Evolutionary conservation across 2,113 vertebrate species (phyloP).

Genomic region (Lepus europaeus): DNA sequence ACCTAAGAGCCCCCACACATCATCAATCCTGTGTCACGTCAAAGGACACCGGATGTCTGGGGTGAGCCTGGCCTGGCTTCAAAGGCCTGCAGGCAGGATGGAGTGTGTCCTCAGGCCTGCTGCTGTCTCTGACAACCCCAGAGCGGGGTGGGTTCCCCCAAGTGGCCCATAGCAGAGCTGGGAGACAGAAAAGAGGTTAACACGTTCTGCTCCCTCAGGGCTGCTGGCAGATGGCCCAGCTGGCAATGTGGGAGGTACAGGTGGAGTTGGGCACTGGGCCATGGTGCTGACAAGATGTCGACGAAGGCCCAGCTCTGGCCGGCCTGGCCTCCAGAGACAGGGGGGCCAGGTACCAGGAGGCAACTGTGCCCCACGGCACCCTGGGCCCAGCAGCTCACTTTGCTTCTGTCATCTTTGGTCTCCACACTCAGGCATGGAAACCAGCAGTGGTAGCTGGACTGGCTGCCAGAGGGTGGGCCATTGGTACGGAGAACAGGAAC

Average conservation of each 20-base stretch:
- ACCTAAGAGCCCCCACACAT: slow-evolving; percentile 62
- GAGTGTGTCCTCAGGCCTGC: slow-evolving; percentile 62
- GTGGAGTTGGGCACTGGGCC: not conserved
- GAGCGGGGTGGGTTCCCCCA: slow-evolving; percentile 22
- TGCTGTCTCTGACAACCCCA: slow-evolving; percentile 50
- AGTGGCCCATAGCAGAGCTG: slow-evolving; percentile 3
- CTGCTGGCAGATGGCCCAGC: slow-evolving; percentile 69
- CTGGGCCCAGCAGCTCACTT: not conserved
- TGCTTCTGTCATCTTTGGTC: not conserved
- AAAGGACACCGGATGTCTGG: slow-evolving; percentile 76
- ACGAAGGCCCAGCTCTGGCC: slow-evolving; percentile 41
- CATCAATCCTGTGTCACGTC: slow-evolving; percentile 76
- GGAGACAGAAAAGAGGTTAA: slow-evolving; percentile 75
- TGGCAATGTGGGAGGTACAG: not conserved
- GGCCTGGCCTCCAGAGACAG: slow-evolving; percentile 23
- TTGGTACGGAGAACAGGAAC: not conserved
- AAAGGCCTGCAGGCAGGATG: slow-evolving; percentile 71
- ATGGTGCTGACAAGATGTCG: slow-evolving; percentile 59
- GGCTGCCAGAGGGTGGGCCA: not conserved
- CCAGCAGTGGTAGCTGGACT: not conserved
- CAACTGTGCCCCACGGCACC: not conserved
- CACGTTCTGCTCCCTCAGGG: slow-evolving; percentile 21
- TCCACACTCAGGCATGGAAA: not conserved
- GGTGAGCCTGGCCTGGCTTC: slow-evolving; percentile 75
- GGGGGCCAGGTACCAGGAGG: not conserved